A percentile compares a stretch with the other conserved stretches of the same genome.
These are phyloP conservation scores for Sebastes alutus DNA, from an alignment of 2,797 vertebrate species.

Conservation along the genomic window DNA sequence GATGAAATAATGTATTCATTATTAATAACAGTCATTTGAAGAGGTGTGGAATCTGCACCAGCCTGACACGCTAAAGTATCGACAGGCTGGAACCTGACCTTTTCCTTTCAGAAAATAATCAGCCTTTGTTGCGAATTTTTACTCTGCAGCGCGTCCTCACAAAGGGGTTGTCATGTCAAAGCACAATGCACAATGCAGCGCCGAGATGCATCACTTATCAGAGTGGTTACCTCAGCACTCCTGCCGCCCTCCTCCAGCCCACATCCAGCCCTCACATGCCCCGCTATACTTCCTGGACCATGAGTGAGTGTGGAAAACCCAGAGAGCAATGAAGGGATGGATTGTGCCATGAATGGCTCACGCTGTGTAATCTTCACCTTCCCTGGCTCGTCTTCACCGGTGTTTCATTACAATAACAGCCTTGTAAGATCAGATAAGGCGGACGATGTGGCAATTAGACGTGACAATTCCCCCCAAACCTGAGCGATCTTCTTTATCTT, in stretches of 20 bases:
- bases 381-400: conserved; percentile 61
- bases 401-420: conserved; percentile 75
- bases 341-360: conserved; percentile 70
- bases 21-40: conserved; percentile 26
- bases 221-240: conserved; percentile 71
- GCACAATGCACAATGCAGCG: conserved; percentile 75
- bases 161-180: conserved; percentile 53
- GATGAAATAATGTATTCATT: conserved; percentile 14
- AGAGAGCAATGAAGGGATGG: conserved; percentile 63
- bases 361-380: conserved; percentile 72
- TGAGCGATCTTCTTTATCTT: conserved; percentile 38
- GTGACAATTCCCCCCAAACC: conserved; percentile 42
- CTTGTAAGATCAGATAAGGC: conserved; percentile 72
- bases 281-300: conserved; percentile 65
- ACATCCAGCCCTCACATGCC: conserved; percentile 75
- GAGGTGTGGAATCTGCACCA: conserved; percentile 40
- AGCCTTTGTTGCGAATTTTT: conserved; percentile 55
- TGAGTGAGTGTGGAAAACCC: conserved; percentile 67
- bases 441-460: conserved; percentile 59
- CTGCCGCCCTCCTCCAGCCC: conserved; percentile 61
- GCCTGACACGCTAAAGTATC: conserved; percentile 25
- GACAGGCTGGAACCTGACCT: conserved; percentile 57
- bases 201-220: conserved; percentile 70
- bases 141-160: conserved; percentile 24
- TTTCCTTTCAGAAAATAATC: conserved; percentile 56